These are phyloP conservation scores for Corythornis madagascariensis DNA, from an alignment of 2,113 vertebrate genomes.

Conservation along the genomic window DNA sequence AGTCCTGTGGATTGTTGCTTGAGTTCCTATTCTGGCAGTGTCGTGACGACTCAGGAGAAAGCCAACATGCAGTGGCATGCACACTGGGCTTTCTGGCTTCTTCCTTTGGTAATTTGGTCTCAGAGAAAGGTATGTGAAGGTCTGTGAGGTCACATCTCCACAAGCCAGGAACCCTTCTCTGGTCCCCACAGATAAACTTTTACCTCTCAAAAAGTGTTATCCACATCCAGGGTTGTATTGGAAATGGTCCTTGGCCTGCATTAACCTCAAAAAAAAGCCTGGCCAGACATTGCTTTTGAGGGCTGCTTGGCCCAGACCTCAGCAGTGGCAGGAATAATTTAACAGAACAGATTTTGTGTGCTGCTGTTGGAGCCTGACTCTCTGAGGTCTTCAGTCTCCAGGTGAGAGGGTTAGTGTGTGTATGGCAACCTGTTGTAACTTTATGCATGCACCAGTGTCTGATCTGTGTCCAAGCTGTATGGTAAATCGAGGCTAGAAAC, in stretches of 20 bases:
- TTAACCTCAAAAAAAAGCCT: not conserved
- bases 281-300: conserved; percentile 42
- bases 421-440: not conserved
- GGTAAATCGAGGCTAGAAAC: not conserved
- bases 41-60: not conserved
- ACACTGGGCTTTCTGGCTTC: not conserved
- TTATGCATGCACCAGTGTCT: not conserved
- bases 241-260: conserved; percentile 47
- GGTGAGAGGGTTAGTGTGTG: not conserved
- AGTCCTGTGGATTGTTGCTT: not conserved
- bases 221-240: not conserved
- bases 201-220: conserved; percentile 17
- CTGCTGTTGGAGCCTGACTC: not conserved
- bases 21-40: not conserved
- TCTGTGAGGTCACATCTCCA: not conserved
- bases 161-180: conserved; percentile 32
- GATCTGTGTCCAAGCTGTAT: not conserved
- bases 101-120: conserved; percentile 3
- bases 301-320: conserved; percentile 27
- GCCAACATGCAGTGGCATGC: not conserved
- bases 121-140: not conserved
- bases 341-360: not conserved
- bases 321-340: not conserved
- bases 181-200: conserved; percentile 49
- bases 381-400: not conserved